Percentiles rank a stretch among this genome's conserved stretches.
phyloP scores from a whole-genome alignment of 2,797 vertebrate genomes.

The Pangasius sanitwongsei region DNA sequence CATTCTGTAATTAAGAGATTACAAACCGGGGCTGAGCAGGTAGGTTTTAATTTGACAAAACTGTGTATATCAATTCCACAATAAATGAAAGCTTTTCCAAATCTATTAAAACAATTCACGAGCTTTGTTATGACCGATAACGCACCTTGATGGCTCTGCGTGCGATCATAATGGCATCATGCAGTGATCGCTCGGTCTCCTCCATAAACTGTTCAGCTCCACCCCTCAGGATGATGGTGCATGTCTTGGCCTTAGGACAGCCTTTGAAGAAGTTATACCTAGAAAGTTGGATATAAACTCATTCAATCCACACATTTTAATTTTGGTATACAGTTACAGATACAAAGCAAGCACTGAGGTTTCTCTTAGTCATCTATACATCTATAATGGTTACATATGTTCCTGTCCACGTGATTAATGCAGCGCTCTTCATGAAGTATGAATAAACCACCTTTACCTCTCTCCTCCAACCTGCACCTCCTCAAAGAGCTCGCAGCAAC shows the following conservation, averaged over 20 bases:
- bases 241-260: slow-evolving; percentile 92
- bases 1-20: slow-evolving; percentile 78
- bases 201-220: slow-evolving; percentile 98
- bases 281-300: slow-evolving; percentile 7
- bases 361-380: not conserved
- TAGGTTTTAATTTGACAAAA: not conserved
- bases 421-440: not conserved
- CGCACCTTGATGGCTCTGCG: slow-evolving; percentile 94
- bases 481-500: slow-evolving; percentile 88
- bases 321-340: not conserved
- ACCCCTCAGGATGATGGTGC: slow-evolving; percentile 93
- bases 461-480: slow-evolving; percentile 97
- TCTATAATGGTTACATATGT: not conserved
- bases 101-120: not conserved
- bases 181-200: slow-evolving; percentile 94
- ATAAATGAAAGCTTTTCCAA: not conserved
- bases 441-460: slow-evolving; percentile 73
- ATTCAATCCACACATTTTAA: not conserved
- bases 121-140: too few relatives aligned
- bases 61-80: not conserved
- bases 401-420: not conserved
- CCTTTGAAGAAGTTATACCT: slow-evolving; percentile 97
- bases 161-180: slow-evolving; percentile 99
- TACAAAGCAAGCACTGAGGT: not conserved
- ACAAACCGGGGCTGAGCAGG: not conserved